A percentile compares a stretch with the other conserved stretches of the same genome.
Conservation (phyloP, 2,888 invertebrate species). For the Eristalis tenax region DNA sequence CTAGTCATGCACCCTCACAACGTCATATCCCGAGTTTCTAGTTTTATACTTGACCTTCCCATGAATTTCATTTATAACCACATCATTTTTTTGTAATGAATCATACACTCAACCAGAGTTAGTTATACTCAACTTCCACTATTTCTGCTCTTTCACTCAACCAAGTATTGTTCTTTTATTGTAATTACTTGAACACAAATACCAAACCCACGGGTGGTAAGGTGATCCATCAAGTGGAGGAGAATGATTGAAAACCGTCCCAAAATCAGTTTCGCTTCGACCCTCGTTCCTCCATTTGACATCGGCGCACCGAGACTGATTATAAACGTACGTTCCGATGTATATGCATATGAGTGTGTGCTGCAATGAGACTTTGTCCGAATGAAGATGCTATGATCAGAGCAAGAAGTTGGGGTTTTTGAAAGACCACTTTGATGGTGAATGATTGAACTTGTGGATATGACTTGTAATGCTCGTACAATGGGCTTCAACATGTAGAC, state of each 20-base stretch:
- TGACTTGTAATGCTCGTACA: not conserved
- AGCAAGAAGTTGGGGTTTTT: not conserved
- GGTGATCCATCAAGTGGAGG: constrained; percentile 3
- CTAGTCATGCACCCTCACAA: no score
- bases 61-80: not conserved
- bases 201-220: constrained; percentile 6
- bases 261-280: not conserved
- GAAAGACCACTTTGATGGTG: not conserved
- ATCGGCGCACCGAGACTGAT: not conserved
- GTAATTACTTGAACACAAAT: not conserved
- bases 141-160: not conserved
- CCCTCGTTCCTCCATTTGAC: constrained; percentile 19
- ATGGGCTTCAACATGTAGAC: not conserved
- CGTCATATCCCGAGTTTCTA: not conserved
- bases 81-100: not conserved
- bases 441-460: not conserved
- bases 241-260: constrained; percentile 28
- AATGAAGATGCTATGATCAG: not conserved
- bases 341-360: not conserved
- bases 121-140: not conserved
- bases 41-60: not conserved
- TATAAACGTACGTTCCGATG: not conserved
- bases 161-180: not conserved
- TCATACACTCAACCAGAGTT: not conserved
- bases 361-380: not conserved